Base-by-base conservation (phyloP, 2,797 vertebrate genomes). In the Caiman crocodilus region DNA sequence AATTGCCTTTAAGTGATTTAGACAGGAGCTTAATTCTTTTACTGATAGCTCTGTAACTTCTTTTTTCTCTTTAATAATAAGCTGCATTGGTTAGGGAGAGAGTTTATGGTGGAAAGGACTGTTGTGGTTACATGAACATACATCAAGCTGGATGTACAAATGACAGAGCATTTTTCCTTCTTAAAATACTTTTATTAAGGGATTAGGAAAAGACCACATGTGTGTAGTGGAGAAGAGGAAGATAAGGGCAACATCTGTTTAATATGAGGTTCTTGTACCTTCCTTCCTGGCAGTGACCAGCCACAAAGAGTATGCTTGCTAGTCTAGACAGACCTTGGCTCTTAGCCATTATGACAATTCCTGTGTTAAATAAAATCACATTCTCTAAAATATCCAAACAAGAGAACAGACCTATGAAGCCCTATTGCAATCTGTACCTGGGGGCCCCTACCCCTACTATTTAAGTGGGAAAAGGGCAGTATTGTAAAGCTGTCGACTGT, bases 21-120 rank as follows among this genome's bases (percentile, higher is more conserved):
- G 65, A 88, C 76, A 77, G 88, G 82, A 50, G 42, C 42, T 50
- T 50, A 50, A 92, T 63, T 71, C 77, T 88, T 77, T 69, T 86
- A 67, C 50, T 28, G 32, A 17, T 74, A 86, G 65, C 14, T 89
- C 88, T 87, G 82, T 77, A 75, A 94, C 90, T 90, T 90, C 2
- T 14, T 93, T 86, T 63, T 89, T 94, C 76, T 88, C 30, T 91
- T 87, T 96, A 28, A 5, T 2, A 91, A 94, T 89, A 83, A 94
- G 59, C 50, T 75, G 28, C 76, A 79, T 92, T 87, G 71, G 79
- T 82, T 56, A 85, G 58, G 88, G 84, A 57, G 88, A 92, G 60
- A 86, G 83, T 14, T 82, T 88, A 67, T 63, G 75, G 35, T 32
- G 60, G 32, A 63, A 56, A 59, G n/a, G 30, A n/a, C 93, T 89